Evolutionary conservation across 2,888 invertebrate genomes (phyloP), one percentile per base, ranked within the genome.

Genomic region (Phengaris arion): DNA sequence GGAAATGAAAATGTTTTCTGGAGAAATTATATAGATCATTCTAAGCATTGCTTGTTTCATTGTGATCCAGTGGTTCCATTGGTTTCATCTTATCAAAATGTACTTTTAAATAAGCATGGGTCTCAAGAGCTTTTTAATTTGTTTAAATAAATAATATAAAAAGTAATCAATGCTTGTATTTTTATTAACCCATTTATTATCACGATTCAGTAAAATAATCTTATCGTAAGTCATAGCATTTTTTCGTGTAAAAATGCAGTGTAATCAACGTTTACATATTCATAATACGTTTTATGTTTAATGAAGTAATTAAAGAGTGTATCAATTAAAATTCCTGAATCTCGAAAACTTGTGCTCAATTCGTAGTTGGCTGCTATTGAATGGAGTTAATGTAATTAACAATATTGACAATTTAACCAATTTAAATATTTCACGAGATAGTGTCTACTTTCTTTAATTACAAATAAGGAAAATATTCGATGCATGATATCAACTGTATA

Each of bases 241-340:
- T 69, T 68, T 51, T 51, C 70, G 45, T 22, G 15, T 70, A 22
- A 48, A 69, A 48, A 70, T 15, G 48, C 22, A 51, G 15, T 51
- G 48, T 15, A 8, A 15, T 70, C 70, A 70, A 70, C 70, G 22
- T 70, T 48, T 70, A 48, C 70, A 48, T 48, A 52, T 52, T 35
- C 13, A 10, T 15, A 48, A 72, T 72, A 35, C 72, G 52, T 13
- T 72, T 69, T 69, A 69, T 48, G n/a, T 69, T 15, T 72, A 72
- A 72, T 72, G 35, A 54, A 72, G 72, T 54, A 72, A 72, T 72
- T 72, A 72, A 22, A 13, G 52, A 72, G 51, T 54, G 35, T 72
- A 54, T 72, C 72, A 72, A 72, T 72, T 72, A 72, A 72, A 72
- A 52, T 72, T 51, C 52, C 52, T 52, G 13, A 72, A 51, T 13